Evolutionary conservation across 2,113 vertebrate genomes (phyloP).

Genomic region (Anser cygnoides): DNA sequence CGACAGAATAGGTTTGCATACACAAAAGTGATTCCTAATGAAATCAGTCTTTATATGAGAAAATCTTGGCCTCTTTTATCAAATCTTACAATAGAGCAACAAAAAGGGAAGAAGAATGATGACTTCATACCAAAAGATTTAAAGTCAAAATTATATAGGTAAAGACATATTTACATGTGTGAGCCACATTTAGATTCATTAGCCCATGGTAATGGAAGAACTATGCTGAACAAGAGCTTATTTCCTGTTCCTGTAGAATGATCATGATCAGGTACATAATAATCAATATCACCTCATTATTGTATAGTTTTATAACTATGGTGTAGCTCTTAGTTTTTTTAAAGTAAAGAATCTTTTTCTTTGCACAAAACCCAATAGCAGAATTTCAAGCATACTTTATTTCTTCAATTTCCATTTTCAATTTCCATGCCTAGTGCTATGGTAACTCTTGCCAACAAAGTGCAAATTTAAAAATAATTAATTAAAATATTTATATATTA

Average conservation of each 20-base stretch:
- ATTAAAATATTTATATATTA: background rate
- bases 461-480: background rate
- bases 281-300: background rate
- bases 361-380: rapidly evolving
- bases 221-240: background rate
- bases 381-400: background rate
- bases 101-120: background rate
- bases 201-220: background rate
- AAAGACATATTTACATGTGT: background rate
- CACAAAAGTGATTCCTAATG: background rate
- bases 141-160: background rate
- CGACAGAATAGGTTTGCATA: background rate
- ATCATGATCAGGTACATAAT: background rate
- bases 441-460: background rate
- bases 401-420: background rate
- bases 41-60: background rate
- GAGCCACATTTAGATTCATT: background rate
- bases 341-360: background rate
- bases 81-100: background rate
- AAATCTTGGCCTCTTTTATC: background rate
- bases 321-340: background rate
- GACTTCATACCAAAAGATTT: background rate
- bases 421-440: background rate
- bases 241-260: background rate
- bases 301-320: background rate